Evolutionary conservation across 2,113 vertebrate species (phyloP).

Genomic region (Pholis gunnellus): DNA sequence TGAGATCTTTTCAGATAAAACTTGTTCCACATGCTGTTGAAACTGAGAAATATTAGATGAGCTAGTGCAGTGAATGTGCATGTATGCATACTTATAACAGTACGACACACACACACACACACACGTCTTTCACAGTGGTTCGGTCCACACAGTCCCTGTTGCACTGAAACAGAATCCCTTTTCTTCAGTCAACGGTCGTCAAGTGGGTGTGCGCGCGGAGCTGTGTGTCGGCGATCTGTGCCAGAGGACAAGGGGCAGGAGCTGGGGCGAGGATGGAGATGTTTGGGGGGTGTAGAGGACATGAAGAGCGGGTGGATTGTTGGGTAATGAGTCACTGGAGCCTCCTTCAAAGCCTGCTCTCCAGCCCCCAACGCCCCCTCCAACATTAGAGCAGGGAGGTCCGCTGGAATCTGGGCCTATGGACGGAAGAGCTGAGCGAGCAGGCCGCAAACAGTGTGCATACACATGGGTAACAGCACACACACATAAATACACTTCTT

Average conservation of each 20-base stretch:
- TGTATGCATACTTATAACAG: neutral
- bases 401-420: constrained; percentile 70
- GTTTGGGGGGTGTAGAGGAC: constrained; percentile 59
- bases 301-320: constrained; percentile 66
- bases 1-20: constrained; percentile 19
- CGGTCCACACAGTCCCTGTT: constrained; percentile 48
- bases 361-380: constrained; percentile 45
- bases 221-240: constrained; percentile 37
- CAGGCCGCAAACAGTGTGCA: constrained; percentile 34
- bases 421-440: constrained; percentile 72
- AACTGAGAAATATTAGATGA: constrained; percentile 28
- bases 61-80: constrained; percentile 8
- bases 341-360: constrained; percentile 76
- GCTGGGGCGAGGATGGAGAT: constrained; percentile 53
- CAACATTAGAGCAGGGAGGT: constrained; percentile 68
- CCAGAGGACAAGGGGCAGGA: constrained; percentile 57
- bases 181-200: constrained; percentile 58
- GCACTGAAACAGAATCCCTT: constrained; percentile 67
- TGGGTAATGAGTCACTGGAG: constrained; percentile 81
- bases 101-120: constrained; percentile 25
- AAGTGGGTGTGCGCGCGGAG: neutral
- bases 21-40: constrained; percentile 14
- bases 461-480: constrained; percentile 30
- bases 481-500: constrained; percentile 37
- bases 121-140: constrained; percentile 66